phyloP scores from a whole-genome alignment of 2,888 invertebrate species.

The Sphaeridia pumilis region DNA sequence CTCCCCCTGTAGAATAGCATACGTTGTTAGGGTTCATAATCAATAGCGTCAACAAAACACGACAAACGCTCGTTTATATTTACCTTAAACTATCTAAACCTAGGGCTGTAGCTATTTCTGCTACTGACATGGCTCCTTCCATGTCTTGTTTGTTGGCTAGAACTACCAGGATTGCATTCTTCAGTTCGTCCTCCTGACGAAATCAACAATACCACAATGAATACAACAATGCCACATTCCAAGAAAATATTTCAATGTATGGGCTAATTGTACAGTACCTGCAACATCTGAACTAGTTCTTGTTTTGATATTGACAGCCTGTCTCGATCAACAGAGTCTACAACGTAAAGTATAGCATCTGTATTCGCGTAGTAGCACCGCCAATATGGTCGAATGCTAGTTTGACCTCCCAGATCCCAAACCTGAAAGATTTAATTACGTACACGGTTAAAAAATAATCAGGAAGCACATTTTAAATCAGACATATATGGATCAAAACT shows the following conservation, averaged over 20 bases:
- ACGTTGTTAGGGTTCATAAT: not conserved
- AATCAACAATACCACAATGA: not conserved
- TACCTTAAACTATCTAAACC: constrained; percentile 18
- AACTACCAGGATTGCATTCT: constrained; percentile 88
- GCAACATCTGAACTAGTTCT: constrained; percentile 90
- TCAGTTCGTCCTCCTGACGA: constrained; percentile 84
- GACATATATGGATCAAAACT: not conserved
- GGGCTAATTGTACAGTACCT: constrained; percentile 51
- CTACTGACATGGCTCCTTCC: constrained; percentile 90
- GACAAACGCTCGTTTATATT: not conserved
- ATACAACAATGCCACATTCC: not conserved
- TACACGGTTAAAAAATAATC: not conserved
- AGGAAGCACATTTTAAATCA: not conserved
- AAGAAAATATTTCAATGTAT: not conserved
- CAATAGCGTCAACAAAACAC: not conserved
- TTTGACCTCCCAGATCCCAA: constrained; percentile 95
- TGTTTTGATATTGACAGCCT: constrained; percentile 98
- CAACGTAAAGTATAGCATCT: constrained; percentile 99
- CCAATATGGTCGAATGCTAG: constrained; percentile 80
- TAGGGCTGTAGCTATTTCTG: constrained; percentile 49
- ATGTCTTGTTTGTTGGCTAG: constrained; percentile 99
- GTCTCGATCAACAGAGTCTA: constrained; percentile 97
- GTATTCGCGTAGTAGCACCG: constrained; percentile 99
- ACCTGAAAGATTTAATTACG: constrained; percentile 39
- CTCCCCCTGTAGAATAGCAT: constrained; percentile 56